These are phyloP conservation scores for Atta colombica DNA, from an alignment of 1,140 invertebrate genomes.

Conservation along the genomic window DNA sequence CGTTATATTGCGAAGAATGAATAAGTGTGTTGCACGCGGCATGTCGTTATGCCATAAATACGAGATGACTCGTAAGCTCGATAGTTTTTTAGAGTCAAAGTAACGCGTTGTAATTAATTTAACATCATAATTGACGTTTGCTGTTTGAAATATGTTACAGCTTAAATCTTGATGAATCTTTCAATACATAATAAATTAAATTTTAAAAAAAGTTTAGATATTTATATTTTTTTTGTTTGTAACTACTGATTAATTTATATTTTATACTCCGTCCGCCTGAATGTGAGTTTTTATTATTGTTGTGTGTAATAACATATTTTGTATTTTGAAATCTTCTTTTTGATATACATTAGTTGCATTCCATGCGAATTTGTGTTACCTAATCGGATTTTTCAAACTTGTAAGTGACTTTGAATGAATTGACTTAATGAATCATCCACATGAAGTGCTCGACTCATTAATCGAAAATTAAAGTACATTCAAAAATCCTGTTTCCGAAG, in stretches of 20 bases:
- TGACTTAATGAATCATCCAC: conserved; percentile 20
- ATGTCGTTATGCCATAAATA: conserved; percentile 41
- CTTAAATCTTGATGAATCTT: background rate
- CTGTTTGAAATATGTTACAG: background rate
- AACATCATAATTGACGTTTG: conserved; percentile 1
- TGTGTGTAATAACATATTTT: background rate
- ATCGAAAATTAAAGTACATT: conserved; percentile 18
- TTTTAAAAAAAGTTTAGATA: too few species aligned
- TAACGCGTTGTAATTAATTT: conserved; percentile 7
- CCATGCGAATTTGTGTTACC: background rate
- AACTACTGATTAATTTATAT: background rate
- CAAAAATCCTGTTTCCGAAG: conserved; percentile 2
- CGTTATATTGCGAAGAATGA: conserved; percentile 58
- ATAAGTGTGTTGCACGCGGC: conserved; percentile 35
- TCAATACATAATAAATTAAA: too few species aligned
- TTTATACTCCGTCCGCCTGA: background rate
- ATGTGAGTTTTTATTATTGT: background rate
- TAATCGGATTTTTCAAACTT: background rate
- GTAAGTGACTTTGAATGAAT: conserved; percentile 5
- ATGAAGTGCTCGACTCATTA: background rate
- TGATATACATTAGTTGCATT: background rate
- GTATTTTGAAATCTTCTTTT: background rate
- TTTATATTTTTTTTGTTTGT: background rate
- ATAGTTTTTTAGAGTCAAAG: background rate
- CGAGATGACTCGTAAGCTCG: conserved; percentile 22